Percentiles rank a stretch among this genome's conserved stretches.
Evolutionary conservation across 2,888 invertebrate species (phyloP).

Genomic region (Pseudoips prasinana): DNA sequence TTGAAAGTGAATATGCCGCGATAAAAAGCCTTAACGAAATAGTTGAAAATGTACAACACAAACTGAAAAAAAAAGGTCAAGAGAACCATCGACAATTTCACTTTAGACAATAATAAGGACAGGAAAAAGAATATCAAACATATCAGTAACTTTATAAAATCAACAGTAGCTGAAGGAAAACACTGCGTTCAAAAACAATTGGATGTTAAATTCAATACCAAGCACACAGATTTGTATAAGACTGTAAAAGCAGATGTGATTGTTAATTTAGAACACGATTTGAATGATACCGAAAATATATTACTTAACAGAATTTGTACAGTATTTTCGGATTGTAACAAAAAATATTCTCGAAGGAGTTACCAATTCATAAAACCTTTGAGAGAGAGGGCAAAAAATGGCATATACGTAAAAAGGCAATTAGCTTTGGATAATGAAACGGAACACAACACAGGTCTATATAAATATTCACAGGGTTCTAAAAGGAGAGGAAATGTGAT

Average conservation of each 20-base stretch:
- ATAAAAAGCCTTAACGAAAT: conserved; percentile 31
- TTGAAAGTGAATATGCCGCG: conserved; percentile 39
- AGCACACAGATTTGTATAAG: conserved; percentile 27
- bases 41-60: conserved; percentile 18
- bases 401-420: conserved; percentile 46
- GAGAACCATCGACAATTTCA: conserved; percentile 34
- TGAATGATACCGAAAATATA: conserved; percentile 43
- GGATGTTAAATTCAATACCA: not conserved
- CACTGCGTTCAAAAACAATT: conserved; percentile 19
- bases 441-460: not conserved
- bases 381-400: conserved; percentile 16
- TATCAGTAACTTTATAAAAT: conserved; percentile 38
- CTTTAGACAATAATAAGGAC: conserved; percentile 39
- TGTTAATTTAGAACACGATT: conserved; percentile 48
- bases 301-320: conserved; percentile 40
- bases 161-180: conserved; percentile 28
- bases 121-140: conserved; percentile 36
- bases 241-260: conserved; percentile 44
- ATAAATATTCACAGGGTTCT: too few species aligned
- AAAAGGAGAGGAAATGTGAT: too few species aligned
- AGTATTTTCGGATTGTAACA: conserved; percentile 51
- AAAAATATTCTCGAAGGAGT: conserved; percentile 24
- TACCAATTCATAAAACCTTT: too few species aligned
- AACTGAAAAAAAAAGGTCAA: conserved; percentile 37
- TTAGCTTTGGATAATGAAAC: conserved; percentile 40